These are phyloP conservation scores for Drosophila rubida DNA, from an alignment of 2,888 invertebrate species.

Conservation along the genomic window DNA sequence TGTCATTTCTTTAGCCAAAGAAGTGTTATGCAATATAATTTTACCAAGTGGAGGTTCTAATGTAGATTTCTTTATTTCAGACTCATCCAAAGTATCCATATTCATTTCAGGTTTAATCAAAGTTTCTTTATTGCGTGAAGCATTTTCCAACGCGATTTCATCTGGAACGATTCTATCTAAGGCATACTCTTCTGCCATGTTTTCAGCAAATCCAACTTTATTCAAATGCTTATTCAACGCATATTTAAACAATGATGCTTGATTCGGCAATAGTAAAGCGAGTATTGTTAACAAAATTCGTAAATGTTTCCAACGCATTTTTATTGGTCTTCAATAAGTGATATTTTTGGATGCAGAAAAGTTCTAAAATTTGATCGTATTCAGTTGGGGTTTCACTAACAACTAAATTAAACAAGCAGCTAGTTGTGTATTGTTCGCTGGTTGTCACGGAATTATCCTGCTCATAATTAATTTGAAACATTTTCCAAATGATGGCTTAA, in stretches of 20 bases:
- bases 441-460: slow-evolving; percentile 12
- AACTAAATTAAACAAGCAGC: background rate
- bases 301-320: background rate
- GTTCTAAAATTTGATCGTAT: background rate
- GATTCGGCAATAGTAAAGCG: background rate
- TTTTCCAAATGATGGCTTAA: background rate
- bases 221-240: background rate
- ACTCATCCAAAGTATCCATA: too few species aligned
- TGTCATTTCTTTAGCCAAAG: too few species aligned
- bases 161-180: background rate
- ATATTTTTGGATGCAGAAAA: too few species aligned
- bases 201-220: too few species aligned
- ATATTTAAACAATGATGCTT: background rate
- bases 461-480: background rate
- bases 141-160: background rate
- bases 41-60: background rate
- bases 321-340: background rate
- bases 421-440: background rate
- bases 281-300: background rate
- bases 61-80: background rate
- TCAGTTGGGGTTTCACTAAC: background rate
- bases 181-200: background rate
- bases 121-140: background rate
- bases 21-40: too few species aligned
- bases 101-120: background rate